These are phyloP conservation scores for Ypsolopha sequella DNA, from an alignment of 2,888 invertebrate species.

Conservation along the genomic window DNA sequence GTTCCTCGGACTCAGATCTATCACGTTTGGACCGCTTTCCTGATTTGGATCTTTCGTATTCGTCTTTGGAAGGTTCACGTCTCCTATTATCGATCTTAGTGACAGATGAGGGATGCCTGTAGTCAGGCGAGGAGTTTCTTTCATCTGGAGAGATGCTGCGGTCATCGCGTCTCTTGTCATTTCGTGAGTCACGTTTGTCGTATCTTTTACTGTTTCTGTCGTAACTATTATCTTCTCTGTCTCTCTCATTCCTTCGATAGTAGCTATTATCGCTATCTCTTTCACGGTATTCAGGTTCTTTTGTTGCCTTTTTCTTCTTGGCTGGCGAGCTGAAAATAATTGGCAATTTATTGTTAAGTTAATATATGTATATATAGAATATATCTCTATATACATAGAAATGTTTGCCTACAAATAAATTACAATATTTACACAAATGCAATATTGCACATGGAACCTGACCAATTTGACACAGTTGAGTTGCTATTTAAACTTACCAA, in stretches of 20 bases:
- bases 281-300: slow-evolving; percentile 36
- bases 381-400: too few species aligned
- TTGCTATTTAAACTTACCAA: too few species aligned
- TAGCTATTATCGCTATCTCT: slow-evolving; percentile 35
- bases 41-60: slow-evolving; percentile 21
- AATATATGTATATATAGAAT: too few species aligned
- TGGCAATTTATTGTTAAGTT: too few species aligned
- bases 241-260: slow-evolving; percentile 48
- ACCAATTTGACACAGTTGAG: too few species aligned
- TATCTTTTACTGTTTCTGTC: slow-evolving; percentile 37
- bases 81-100: slow-evolving; percentile 43
- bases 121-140: slow-evolving; percentile 30
- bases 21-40: slow-evolving; percentile 35
- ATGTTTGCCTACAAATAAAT: too few species aligned
- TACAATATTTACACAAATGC: too few species aligned
- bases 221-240: slow-evolving; percentile 40
- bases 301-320: slow-evolving; percentile 26
- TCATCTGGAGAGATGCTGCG: slow-evolving; percentile 29
- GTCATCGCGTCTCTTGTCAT: slow-evolving; percentile 32
- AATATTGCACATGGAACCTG: too few species aligned
- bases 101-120: slow-evolving; percentile 39
- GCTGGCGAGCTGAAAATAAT: slow-evolving; percentile 45
- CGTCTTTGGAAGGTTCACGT: slow-evolving; percentile 30
- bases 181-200: slow-evolving; percentile 33
- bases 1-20: slow-evolving; percentile 34